Base-by-base conservation (phyloP, 2,113 vertebrate species). In the Solea senegalensis region DNA sequence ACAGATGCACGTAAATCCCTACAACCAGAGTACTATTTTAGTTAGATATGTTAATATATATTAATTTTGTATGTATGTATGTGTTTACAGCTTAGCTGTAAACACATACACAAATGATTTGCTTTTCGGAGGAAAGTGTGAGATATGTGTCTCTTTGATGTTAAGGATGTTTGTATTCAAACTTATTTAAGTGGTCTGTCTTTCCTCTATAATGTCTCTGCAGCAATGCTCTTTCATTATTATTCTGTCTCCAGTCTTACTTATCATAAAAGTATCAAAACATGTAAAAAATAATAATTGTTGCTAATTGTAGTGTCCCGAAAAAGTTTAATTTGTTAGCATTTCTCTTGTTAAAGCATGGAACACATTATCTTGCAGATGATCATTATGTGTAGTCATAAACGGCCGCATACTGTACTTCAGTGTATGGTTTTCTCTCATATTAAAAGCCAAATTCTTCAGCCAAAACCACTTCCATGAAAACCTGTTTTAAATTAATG, bases 401-500 rank as follows among this genome's bases (percentile, higher is more conserved):
- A 65, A 81, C 45, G 55, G 26, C 45, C 46, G 16, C 58, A 4
- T 39, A 50, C 60, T 71, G 46, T 40, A 7, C 16, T 14, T 50
- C 1, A 67, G 49, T 50, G 44, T 12, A 12, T 51, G 53, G 9
- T 54, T 58, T 48, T 54, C 63, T 28, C 21, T 63, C 34, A 39
- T 56, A 26, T 13, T 62, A 44, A 81, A 63, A 69, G 8, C 43
- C 34, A 34, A 21, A 66, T 13, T 14, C 46, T 63, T 78, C 41
- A 54, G 3, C 34, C 60, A 58, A 50, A 76, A 61, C 50, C 65
- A 59, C 62, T 43, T 43, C 50, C 62, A 67, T 54, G 48, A 9
- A 81, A 64, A 79, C 63, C 63, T 62, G 65, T 73, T 79, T 82
- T 72, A 7, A 27, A 69, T 75, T 53, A 70, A 74, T 53, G 62